Base-by-base conservation (phyloP, 2,888 invertebrate genomes). In the Ariolimax columbianus region DNA sequence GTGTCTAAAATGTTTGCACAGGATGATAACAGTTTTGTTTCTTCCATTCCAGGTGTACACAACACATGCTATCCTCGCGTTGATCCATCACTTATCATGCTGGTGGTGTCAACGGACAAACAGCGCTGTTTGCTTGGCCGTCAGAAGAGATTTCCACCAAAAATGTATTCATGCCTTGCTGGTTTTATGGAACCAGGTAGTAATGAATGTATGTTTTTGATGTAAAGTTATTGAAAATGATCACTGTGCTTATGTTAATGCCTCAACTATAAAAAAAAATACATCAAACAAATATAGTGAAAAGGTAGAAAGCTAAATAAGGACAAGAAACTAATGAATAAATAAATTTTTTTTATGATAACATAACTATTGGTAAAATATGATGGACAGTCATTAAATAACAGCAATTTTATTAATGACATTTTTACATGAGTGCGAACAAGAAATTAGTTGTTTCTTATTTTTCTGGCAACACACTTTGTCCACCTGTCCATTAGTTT, bases 131-230 rank as follows among this genome's bases (percentile, higher is more conserved):
- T 95, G 43, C 92, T 95, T 33, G 95, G 95, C 1, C 91, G 95
- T 38, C 95, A 95, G 86, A 93, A 93, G 36, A 91, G 93, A 33
- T 94, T 94, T 89, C 95, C 95, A 1, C 91, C 92, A 26, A 95
- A 95, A 77, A 95, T 95, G 94, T 95, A 93, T 91, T 95, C 95
- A 11, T 95, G 95, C 89, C 93, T 95, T 36, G 95, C 95, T 68
- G 95, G 95, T 36, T 95, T 95, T 89, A 94, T 95, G 89, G 95
- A 95, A 91, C 94, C 95, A 90, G 93, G 93, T 94, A 77, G 14
- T 30, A 17, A 51, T 66, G 30, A n/a, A n/a, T 66, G 14, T 11
- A 11, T 55, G 7, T 63, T n/a, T 63, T n/a, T 55, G 17, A 55
- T 55, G 7, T 47, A 23, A 11, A 47, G 47, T 14, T n/a, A 55